Percentiles rank a stretch among this genome's conserved stretches.
phyloP scores from a whole-genome alignment of 1,140 invertebrate genomes.

The Vollenhovia emeryi region DNA sequence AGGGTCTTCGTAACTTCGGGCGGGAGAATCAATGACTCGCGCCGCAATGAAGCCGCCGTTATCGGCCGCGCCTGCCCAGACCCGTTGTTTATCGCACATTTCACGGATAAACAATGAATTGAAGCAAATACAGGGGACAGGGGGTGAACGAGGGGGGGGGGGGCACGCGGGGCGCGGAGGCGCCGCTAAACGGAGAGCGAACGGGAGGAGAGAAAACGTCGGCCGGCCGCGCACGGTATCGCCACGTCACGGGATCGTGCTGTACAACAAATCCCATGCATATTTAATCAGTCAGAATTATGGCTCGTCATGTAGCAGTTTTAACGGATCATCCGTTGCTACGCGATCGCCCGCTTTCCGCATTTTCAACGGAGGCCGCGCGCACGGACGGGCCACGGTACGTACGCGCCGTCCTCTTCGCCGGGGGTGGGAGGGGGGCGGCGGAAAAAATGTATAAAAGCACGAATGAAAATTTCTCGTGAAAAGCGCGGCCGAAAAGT shows the following conservation, averaged over 20 bases:
- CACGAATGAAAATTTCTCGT: not conserved
- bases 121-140: slow-evolving; percentile 65
- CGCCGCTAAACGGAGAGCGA: not conserved
- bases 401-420: not conserved
- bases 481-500: not conserved
- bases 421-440: too few relatives aligned
- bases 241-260: slow-evolving; percentile 77
- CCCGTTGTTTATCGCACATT: slow-evolving; percentile 80
- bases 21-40: slow-evolving; percentile 57
- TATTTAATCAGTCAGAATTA: slow-evolving; percentile 82
- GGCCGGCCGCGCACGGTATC: slow-evolving; percentile 47
- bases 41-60: slow-evolving; percentile 68
- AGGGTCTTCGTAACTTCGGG: slow-evolving; percentile 44
- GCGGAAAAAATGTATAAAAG: slow-evolving; percentile 2
- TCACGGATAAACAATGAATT: slow-evolving; percentile 80
- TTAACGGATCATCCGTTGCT: slow-evolving; percentile 76
- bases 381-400: too few relatives aligned
- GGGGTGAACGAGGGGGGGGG: not conserved
- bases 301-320: slow-evolving; percentile 81
- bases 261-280: slow-evolving; percentile 78
- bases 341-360: slow-evolving; percentile 55
- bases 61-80: slow-evolving; percentile 63
- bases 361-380: slow-evolving; percentile 3
- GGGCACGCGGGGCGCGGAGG: not conserved
- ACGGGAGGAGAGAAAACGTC: not conserved